These are phyloP conservation scores for Pteropus alecto DNA, from an alignment of 2,113 vertebrate genomes.

Conservation along the genomic window DNA sequence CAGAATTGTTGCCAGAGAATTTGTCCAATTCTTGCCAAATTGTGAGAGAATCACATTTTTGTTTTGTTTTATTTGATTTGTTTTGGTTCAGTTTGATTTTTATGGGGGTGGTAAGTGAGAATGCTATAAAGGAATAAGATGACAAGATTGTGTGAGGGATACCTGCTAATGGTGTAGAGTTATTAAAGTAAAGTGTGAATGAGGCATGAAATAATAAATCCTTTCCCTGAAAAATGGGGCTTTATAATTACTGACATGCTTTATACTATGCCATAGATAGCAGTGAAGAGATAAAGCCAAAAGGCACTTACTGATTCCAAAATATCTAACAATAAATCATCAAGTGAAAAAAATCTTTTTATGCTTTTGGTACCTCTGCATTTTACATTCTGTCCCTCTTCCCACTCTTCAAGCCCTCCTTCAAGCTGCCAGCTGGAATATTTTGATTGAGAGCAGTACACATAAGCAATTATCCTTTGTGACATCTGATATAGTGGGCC, in stretches of 20 bases:
- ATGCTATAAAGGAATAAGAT: background rate
- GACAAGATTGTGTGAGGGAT: background rate
- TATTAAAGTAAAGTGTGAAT: background rate
- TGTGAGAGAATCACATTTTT: background rate
- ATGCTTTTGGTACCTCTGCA: constrained; percentile 33
- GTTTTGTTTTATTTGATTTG: background rate
- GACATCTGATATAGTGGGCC: constrained; percentile 31
- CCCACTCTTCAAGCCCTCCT: constrained; percentile 34
- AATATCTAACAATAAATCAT: constrained; percentile 10
- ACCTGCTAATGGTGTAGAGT: background rate
- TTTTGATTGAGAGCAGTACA: constrained; percentile 57
- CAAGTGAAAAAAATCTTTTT: constrained; percentile 33
- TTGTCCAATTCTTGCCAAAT: background rate
- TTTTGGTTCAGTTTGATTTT: background rate
- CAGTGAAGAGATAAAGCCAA: background rate
- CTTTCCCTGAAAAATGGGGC: background rate
- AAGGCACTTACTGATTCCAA: background rate
- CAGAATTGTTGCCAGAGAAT: background rate
- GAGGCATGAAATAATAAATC: constrained; percentile 13
- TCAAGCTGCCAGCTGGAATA: constrained; percentile 58
- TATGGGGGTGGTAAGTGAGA: background rate
- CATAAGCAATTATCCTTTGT: constrained; percentile 53
- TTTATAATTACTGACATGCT: background rate
- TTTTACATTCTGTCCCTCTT: constrained; percentile 59
- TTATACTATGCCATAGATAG: background rate